Evolutionary conservation across 1,140 invertebrate genomes (phyloP), one percentile per base, ranked within the genome.

Genomic region (Carposina sasakii): DNA sequence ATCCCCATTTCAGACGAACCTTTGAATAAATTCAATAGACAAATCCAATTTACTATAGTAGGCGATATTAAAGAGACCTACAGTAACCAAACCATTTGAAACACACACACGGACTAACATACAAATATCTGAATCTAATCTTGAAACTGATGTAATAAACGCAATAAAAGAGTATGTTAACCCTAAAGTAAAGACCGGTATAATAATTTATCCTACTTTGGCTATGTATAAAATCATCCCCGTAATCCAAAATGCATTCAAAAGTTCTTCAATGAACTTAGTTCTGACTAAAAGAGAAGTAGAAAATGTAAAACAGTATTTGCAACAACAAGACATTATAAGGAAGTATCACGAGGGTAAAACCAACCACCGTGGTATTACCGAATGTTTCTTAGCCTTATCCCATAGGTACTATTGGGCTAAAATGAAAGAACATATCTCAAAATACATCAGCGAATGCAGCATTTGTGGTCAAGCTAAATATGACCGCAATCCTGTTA

Each of bases 131-230:
- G 34, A 37, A 37, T 37, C 34, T 20, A 13, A 37, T 37, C 13
- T 37, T 16, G 34, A 37, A 17, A 16, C 10, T 1, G 34, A 37
- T 20, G 10, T 20, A 2, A 16, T 37, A 12, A 37, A 37, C 10
- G 34, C 15, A 10, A 37, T 37, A 4, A 37, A 37, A 37, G 34
- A 37, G 16, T 37, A 37, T 20, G 34, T 37, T 2, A 37, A 37
- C 19, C 34, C 34, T 15, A 37, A 37, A 20, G 34, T 37, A 3
- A 37, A 37, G 19, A 37, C 34, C 10, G 34, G 34, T 15, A 37
- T 37, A 15, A 37, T 37, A 37, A 37, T 17, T 20, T 37, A 37
- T 10, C 34, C 34, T 37, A n/a, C 34, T 13, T 37, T 37, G 19
- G 34, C 28, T 30, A 30, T 30, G 28, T 30, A 30, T 13, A 30